Evolutionary conservation across 2,113 vertebrate genomes (phyloP), one percentile per base, ranked within the genome.

Genomic region (Alaudala cheleensis): DNA sequence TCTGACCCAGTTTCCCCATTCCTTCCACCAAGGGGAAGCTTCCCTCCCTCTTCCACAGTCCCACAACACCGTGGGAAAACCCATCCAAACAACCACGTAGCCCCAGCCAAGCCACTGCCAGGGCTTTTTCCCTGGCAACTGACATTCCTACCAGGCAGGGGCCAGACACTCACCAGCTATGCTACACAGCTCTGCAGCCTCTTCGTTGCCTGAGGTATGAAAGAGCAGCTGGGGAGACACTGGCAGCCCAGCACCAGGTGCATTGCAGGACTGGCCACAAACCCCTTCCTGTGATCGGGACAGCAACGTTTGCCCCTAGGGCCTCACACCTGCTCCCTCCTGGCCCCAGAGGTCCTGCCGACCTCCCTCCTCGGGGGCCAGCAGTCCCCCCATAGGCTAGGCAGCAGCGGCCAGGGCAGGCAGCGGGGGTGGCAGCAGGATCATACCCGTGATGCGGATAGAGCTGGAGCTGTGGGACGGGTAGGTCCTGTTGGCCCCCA

Each of bases 391-490:
- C 37, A 5, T 0, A 1, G 26, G 45, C 24, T 21, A 37, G 73
- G 70, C 47, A n/a, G 34, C 39, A 34, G 13, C 1, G 14, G 14
- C 40, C 20, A 22, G 10, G 28, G 39, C 2, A 12, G 47, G 66
- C 25, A 28, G 31, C 12, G 10, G 12, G 20, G 25, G 8, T 5
- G 31, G 34, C 58, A 31, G 60, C 4, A 1, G 10, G 19, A 39
- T 28, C 67, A 0, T 95, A 98, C 98, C 98, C 3, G 91, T 78
- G 44, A 91, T 49, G 34, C 2, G 61, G 31, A 91, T 49, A 26
- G 95, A 95, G 39, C 44, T 91, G 57, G 97, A 97, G 77, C 96
- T 97, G 91, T 37, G 88, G n/a, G 81, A 51, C 0, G 51, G 95
- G 18, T 81, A 54, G 8, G 86, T 92, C 16, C 42, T 34, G 54